Conservation (phyloP, 1,140 invertebrate genomes). For the Acyrthosiphon pisum region DNA sequence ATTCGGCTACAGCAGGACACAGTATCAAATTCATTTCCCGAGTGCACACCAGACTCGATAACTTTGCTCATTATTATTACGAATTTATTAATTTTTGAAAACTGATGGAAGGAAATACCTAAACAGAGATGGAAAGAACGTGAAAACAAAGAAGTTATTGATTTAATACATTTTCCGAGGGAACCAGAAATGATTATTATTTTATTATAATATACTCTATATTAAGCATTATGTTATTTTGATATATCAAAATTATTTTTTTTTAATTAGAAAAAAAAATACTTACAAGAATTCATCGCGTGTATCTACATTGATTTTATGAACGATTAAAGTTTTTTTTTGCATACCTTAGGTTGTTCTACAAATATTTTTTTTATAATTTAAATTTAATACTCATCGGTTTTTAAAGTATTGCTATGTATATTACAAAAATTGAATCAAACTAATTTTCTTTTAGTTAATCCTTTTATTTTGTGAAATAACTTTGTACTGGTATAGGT, state of each 20-base stretch:
- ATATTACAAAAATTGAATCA: not conserved
- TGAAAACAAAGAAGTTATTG: constrained; percentile 4
- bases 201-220: not conserved
- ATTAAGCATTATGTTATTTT: not conserved
- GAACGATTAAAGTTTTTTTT: not conserved
- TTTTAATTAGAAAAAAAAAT: not conserved
- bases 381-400: not conserved
- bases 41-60: constrained; percentile 34
- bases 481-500: not conserved
- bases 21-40: constrained; percentile 42
- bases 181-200: not conserved
- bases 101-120: not conserved
- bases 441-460: not conserved
- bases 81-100: constrained; percentile 44
- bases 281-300: not conserved
- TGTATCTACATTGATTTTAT: not conserved
- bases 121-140: not conserved
- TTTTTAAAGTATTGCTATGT: not conserved
- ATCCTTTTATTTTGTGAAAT: not conserved
- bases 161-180: constrained; percentile 15
- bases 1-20: not conserved
- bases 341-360: not conserved
- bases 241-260: not conserved
- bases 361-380: not conserved
- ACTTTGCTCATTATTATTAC: constrained; percentile 30